These are phyloP conservation scores for Anthopleura xanthogrammica DNA, from an alignment of 92 coral and sea anemone species.

Conservation along the genomic window DNA sequence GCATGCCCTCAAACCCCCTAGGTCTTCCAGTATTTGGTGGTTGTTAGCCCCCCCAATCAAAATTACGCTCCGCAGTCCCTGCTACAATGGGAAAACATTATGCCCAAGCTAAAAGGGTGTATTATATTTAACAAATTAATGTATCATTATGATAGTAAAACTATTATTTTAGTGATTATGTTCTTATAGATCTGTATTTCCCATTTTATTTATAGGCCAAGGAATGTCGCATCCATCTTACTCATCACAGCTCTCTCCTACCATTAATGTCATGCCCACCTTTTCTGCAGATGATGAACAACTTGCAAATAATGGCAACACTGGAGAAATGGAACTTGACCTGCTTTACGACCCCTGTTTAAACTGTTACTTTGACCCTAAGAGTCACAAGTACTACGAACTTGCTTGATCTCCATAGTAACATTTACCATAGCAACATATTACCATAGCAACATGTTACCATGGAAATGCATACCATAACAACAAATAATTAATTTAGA, in stretches of 20 bases:
- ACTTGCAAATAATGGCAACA: slow-evolving; percentile 6
- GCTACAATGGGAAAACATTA: too few relatives aligned
- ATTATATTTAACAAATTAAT: too few relatives aligned
- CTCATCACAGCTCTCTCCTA: slow-evolving; percentile 55
- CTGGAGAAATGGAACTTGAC: slow-evolving; percentile 77
- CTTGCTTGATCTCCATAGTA: slow-evolving; percentile 53
- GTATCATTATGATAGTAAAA: not conserved
- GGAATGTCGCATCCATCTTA: not conserved
- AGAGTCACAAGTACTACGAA: slow-evolving; percentile 88
- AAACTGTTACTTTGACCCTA: slow-evolving; percentile 96
- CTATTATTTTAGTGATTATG: not conserved
- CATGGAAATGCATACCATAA: not conserved
- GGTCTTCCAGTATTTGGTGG: too few relatives aligned
- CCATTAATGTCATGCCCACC: slow-evolving; percentile 71
- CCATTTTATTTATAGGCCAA: slow-evolving; percentile 11
- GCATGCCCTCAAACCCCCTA: too few relatives aligned
- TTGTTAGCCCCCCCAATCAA: too few relatives aligned
- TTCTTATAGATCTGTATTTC: not conserved
- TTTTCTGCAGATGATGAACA: slow-evolving; percentile 40
- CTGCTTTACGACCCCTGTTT: slow-evolving; percentile 88
- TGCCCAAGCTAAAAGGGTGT: too few relatives aligned
- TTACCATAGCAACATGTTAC: not conserved
- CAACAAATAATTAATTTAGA: not conserved
- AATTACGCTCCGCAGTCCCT: too few relatives aligned
- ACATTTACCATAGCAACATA: not conserved